phyloP scores from a whole-genome alignment of 2,888 invertebrate species.

The Luperina nickerlii region DNA sequence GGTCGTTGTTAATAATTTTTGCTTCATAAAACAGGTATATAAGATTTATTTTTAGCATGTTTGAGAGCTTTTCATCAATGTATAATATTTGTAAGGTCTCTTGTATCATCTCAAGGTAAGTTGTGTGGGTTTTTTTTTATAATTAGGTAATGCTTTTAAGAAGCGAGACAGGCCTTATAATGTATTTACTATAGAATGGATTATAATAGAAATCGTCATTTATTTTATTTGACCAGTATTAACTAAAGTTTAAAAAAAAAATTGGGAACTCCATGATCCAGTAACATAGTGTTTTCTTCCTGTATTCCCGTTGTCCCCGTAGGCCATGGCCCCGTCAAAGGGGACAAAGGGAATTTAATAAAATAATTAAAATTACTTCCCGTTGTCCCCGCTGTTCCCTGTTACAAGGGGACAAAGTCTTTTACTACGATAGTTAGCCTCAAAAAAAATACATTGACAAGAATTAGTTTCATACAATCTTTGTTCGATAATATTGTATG shows the following conservation, averaged over 20 bases:
- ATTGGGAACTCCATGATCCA: not conserved
- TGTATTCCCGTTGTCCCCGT: too few relatives aligned
- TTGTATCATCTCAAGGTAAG: not conserved
- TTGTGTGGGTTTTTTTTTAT: not conserved
- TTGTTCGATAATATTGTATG: not conserved
- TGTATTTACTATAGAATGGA: not conserved
- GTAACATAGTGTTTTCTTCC: not conserved
- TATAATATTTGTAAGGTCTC: not conserved
- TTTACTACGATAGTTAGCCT: not conserved
- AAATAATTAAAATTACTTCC: too few relatives aligned
- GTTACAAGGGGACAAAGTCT: not conserved
- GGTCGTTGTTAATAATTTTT: slow-evolving; percentile 74
- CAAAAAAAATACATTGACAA: not conserved
- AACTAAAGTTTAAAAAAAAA: not conserved
- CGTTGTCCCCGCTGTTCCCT: too few relatives aligned
- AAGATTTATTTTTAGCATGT: slow-evolving; percentile 47
- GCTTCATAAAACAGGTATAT: slow-evolving; percentile 65
- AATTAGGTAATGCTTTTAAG: not conserved
- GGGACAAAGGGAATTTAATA: too few relatives aligned
- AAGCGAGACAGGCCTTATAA: not conserved
- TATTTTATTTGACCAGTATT: not conserved
- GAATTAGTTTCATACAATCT: not conserved
- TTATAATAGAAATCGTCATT: not conserved
- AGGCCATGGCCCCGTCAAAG: too few relatives aligned
- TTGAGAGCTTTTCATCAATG: not conserved